Evolutionary conservation across 2,888 invertebrate genomes (phyloP).

Genomic region (Mesochorus sp.): DNA sequence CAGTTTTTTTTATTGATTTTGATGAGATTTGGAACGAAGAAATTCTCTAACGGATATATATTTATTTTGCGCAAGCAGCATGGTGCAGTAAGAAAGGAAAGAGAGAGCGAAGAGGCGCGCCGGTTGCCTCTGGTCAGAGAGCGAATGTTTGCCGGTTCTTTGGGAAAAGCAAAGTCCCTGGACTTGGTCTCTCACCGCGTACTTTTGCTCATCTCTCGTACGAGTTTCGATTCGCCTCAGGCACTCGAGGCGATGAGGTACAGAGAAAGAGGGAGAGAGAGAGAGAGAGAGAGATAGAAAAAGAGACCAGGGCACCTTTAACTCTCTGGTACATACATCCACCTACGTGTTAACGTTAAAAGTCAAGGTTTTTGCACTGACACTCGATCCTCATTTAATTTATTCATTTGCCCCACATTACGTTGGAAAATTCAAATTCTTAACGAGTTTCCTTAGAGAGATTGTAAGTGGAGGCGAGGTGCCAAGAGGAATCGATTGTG

Average conservation of each 20-base stretch:
- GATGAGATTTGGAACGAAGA: slow-evolving; percentile 24
- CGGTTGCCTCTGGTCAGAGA: slow-evolving; percentile 25
- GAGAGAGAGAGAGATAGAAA: slow-evolving; percentile 26
- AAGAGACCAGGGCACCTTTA: slow-evolving; percentile 56
- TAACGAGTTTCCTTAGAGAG: background rate
- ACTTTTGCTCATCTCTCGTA: slow-evolving; percentile 45
- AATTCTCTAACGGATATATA: slow-evolving; percentile 18
- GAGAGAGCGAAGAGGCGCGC: slow-evolving; percentile 55
- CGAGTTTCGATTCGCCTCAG: slow-evolving; percentile 66
- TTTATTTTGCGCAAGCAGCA: slow-evolving; percentile 1
- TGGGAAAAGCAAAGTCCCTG: slow-evolving; percentile 61
- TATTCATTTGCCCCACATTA: background rate
- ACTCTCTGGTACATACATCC: slow-evolving; percentile 54
- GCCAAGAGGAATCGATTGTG: too few species aligned
- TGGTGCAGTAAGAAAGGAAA: slow-evolving; percentile 47
- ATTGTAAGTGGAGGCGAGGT: background rate
- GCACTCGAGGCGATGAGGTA: slow-evolving; percentile 41
- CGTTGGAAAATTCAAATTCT: background rate
- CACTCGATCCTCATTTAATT: slow-evolving; percentile 4
- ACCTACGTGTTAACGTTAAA: slow-evolving; percentile 66
- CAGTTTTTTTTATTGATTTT: too few species aligned
- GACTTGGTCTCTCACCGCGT: slow-evolving; percentile 57
- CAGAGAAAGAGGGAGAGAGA: slow-evolving; percentile 6
- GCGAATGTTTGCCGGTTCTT: slow-evolving; percentile 45
- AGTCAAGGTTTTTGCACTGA: slow-evolving; percentile 62